phyloP scores from a whole-genome alignment of 2,888 invertebrate species.

The Apantesis nais region DNA sequence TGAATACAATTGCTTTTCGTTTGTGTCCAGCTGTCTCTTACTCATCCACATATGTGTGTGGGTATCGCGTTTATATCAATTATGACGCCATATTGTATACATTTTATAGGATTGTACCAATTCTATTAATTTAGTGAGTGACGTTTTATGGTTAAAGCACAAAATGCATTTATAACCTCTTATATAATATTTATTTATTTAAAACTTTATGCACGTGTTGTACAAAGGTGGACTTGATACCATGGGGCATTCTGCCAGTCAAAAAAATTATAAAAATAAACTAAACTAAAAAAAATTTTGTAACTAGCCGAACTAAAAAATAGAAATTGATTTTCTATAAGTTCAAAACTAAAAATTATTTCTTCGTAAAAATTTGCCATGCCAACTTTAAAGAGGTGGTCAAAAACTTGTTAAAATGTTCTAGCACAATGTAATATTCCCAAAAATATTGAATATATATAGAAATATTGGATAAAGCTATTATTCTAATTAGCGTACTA shows the following conservation, averaged over 20 bases:
- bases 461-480: neutral
- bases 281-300: no score
- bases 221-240: no score
- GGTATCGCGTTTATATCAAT: neutral
- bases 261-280: no score
- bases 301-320: neutral
- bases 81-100: neutral
- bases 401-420: neutral
- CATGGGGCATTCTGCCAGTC: no score
- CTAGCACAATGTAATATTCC: neutral
- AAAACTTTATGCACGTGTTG: no score
- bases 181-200: neutral
- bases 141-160: neutral
- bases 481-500: neutral
- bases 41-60: neutral
- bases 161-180: neutral
- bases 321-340: no score
- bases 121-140: neutral
- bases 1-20: neutral
- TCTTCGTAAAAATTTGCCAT: no score
- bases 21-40: neutral
- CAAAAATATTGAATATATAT: neutral
- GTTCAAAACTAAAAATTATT: no score
- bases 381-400: no score
- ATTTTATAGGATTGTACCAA: neutral